These are phyloP conservation scores for Nasonia oneida DNA, from an alignment of 2,888 invertebrate species.

Conservation along the genomic window DNA sequence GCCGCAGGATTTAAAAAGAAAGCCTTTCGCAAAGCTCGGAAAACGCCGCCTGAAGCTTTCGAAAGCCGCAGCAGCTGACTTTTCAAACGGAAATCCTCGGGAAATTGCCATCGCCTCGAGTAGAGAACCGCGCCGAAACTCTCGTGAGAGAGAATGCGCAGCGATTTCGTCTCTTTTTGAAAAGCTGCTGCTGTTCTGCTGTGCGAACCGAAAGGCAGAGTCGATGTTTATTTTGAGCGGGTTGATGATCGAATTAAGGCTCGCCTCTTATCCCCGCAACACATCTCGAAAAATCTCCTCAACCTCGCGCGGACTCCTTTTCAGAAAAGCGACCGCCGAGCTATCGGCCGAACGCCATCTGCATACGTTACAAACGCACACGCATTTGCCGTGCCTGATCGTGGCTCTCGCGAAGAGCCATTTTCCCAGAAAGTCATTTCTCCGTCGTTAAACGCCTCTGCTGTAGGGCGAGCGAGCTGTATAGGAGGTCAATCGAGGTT, in stretches of 20 bases:
- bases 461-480: background rate
- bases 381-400: too few species aligned
- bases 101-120: background rate
- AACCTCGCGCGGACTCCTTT: background rate
- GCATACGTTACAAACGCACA: background rate
- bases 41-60: background rate
- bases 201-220: too few species aligned
- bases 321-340: background rate
- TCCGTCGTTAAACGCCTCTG: constrained; percentile 21
- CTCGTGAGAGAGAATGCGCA: background rate
- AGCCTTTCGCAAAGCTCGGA: background rate
- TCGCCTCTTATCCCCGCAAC: too few species aligned
- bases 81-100: background rate
- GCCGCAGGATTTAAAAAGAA: background rate
- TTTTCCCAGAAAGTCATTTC: constrained; percentile 35
- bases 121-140: background rate
- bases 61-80: background rate
- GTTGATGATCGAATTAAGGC: too few species aligned
- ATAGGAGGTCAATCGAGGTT: constrained; percentile 29
- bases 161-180: too few species aligned
- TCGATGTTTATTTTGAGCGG: too few species aligned
- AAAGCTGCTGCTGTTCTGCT: too few species aligned
- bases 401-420: background rate
- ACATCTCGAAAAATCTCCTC: too few species aligned
- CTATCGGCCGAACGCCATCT: background rate